Evolutionary conservation across 2,888 invertebrate species (phyloP).

Genomic region (Hypomecis punctinalis): DNA sequence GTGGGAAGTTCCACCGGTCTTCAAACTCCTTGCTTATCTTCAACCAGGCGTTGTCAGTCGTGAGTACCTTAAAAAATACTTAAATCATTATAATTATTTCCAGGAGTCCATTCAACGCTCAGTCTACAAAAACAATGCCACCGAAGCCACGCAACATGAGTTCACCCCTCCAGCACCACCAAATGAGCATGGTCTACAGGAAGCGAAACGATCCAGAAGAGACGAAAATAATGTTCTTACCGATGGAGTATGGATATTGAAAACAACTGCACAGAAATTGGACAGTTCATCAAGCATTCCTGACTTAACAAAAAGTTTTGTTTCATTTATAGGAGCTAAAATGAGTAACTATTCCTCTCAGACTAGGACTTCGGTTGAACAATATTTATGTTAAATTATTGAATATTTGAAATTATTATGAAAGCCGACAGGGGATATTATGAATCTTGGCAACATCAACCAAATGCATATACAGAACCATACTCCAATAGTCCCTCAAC

Average conservation of each 20-base stretch:
- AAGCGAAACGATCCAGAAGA: constrained; percentile 16
- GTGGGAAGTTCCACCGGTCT: constrained; percentile 27
- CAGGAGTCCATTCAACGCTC: background rate
- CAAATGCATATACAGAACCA: constrained; percentile 31
- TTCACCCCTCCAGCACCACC: constrained; percentile 5
- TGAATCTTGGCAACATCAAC: no score
- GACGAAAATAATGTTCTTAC: constrained; percentile 14
- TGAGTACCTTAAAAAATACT: constrained; percentile 30
- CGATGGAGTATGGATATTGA: constrained; percentile 34
- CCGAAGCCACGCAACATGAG: background rate
- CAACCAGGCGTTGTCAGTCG: constrained; percentile 26
- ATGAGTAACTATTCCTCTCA: constrained; percentile 32
- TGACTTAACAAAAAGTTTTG: constrained; percentile 31
- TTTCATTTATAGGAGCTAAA: constrained; percentile 33
- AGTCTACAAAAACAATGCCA: background rate
- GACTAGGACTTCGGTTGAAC: constrained; percentile 11
- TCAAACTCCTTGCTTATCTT: constrained; percentile 14
- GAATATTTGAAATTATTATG: constrained; percentile 38
- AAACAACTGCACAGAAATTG: constrained; percentile 33
- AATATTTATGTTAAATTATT: no score
- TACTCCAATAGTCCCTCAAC: constrained; percentile 31
- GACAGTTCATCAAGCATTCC: constrained; percentile 27
- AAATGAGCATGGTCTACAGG: constrained; percentile 13
- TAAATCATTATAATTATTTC: constrained; percentile 13
- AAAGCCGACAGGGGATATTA: constrained; percentile 36